Conservation (phyloP, 2,888 invertebrate genomes). For the Drosophila atripex region DNA sequence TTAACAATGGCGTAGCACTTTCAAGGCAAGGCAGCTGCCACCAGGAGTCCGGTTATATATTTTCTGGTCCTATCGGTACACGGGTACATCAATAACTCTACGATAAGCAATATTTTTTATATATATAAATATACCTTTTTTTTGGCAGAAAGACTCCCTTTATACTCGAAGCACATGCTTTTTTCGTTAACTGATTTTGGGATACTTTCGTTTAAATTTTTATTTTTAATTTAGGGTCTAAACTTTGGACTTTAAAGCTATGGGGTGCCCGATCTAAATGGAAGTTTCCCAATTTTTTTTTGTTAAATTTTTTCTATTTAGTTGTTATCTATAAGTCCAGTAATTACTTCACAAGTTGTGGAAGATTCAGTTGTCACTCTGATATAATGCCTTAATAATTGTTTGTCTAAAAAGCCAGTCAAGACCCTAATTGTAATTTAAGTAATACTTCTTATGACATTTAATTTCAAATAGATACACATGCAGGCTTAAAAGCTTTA, state of each 20-base stretch:
- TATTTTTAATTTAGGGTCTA: conserved; percentile 17
- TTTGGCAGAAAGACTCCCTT: not conserved
- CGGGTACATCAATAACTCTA: conserved; percentile 35
- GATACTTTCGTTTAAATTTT: conserved; percentile 3
- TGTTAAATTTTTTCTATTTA: too few relatives aligned
- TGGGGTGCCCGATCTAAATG: not conserved
- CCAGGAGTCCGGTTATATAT: conserved; percentile 3
- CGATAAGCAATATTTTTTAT: conserved; percentile 20
- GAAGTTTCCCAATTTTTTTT: not conserved
- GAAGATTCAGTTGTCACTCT: not conserved
- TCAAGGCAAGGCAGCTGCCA: not conserved
- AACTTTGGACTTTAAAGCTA: not conserved
- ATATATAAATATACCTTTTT: too few relatives aligned
- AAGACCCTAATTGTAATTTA: not conserved
- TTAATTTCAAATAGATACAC: not conserved
- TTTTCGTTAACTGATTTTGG: not conserved
- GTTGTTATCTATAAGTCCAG: not conserved
- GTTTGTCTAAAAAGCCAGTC: not conserved
- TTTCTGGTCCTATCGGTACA: conserved; percentile 16
- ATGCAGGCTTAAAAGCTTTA: not conserved
- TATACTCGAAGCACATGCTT: not conserved
- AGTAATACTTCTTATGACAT: not conserved
- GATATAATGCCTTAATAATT: not conserved
- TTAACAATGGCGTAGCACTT: conserved; percentile 22
- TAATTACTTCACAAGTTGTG: not conserved